Percentiles rank a stretch among this genome's conserved stretches.
These are phyloP conservation scores for Lophius americanus DNA, from an alignment of 2,797 vertebrate genomes.

Conservation along the genomic window DNA sequence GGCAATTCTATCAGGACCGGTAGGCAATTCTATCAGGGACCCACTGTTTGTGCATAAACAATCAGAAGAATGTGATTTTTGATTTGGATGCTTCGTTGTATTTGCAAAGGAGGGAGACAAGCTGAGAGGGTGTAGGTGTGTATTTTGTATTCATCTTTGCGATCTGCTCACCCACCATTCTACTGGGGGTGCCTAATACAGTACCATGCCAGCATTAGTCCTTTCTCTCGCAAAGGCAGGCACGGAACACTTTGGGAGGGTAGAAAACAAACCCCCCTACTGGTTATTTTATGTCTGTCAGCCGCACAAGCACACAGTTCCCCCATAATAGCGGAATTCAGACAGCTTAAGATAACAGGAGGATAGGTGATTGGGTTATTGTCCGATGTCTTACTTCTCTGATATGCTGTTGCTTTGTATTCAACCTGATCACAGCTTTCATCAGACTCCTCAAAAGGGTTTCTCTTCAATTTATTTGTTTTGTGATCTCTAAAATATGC, in stretches of 20 bases:
- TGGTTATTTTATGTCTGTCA: constrained; percentile 84
- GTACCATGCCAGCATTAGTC: constrained; percentile 83
- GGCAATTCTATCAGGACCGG: constrained; percentile 83
- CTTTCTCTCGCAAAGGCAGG: constrained; percentile 79
- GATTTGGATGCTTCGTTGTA: constrained; percentile 82
- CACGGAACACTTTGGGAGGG: constrained; percentile 81
- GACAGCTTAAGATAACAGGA: constrained; percentile 82
- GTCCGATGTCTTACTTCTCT: constrained; percentile 80
- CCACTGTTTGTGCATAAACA: constrained; percentile 85
- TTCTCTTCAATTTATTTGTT: constrained; percentile 64
- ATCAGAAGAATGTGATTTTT: constrained; percentile 85
- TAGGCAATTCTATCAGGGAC: constrained; percentile 84
- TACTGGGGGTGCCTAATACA: constrained; percentile 84
- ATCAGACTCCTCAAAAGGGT: constrained; percentile 72
- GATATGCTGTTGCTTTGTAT: constrained; percentile 77
- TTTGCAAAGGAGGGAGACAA: constrained; percentile 78
- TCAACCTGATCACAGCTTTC: constrained; percentile 69
- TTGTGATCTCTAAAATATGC: constrained; percentile 63
- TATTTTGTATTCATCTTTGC: constrained; percentile 84
- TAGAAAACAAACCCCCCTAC: constrained; percentile 84
- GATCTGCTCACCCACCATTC: constrained; percentile 83
- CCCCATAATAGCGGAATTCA: constrained; percentile 80
- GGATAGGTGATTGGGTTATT: constrained; percentile 83
- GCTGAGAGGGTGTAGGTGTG: constrained; percentile 80
- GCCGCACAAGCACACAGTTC: constrained; percentile 74